These are phyloP conservation scores for Alcedo quadribrachys DNA, from an alignment of 2,797 vertebrate species.

Conservation along the genomic window DNA sequence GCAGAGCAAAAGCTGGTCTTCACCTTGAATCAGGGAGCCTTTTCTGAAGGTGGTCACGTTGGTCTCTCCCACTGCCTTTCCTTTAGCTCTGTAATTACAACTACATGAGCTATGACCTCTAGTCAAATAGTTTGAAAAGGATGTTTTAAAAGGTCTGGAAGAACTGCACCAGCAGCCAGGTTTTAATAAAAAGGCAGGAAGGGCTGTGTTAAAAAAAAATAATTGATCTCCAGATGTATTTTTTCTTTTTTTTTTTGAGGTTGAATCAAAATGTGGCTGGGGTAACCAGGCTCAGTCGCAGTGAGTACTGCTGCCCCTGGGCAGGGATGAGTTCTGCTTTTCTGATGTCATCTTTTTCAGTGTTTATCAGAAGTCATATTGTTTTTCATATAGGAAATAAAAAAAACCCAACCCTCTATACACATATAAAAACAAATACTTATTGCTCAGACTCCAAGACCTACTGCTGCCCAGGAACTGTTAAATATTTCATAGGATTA, in stretches of 20 bases:
- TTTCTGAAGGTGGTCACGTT: background rate
- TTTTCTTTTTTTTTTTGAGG: background rate
- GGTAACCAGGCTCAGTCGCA: background rate
- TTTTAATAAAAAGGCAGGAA: background rate
- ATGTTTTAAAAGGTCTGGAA: background rate
- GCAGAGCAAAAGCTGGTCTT: background rate
- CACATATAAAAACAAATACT: background rate
- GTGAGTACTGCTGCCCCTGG: background rate
- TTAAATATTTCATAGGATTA: background rate
- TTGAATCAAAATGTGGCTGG: background rate
- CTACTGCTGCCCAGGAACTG: background rate
- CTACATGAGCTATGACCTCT: background rate
- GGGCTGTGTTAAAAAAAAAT: background rate
- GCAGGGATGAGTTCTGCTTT: background rate
- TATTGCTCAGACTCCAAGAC: background rate
- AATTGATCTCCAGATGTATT: background rate
- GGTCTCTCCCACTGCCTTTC: background rate
- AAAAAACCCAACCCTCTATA: fast-evolving
- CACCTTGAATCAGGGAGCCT: background rate
- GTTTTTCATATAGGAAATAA: background rate
- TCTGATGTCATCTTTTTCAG: background rate
- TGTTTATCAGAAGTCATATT: background rate
- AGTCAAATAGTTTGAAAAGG: background rate
- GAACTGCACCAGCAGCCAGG: background rate
- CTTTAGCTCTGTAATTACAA: background rate